phyloP scores from a whole-genome alignment of 2,888 invertebrate genomes.

The Catocala sponsa region DNA sequence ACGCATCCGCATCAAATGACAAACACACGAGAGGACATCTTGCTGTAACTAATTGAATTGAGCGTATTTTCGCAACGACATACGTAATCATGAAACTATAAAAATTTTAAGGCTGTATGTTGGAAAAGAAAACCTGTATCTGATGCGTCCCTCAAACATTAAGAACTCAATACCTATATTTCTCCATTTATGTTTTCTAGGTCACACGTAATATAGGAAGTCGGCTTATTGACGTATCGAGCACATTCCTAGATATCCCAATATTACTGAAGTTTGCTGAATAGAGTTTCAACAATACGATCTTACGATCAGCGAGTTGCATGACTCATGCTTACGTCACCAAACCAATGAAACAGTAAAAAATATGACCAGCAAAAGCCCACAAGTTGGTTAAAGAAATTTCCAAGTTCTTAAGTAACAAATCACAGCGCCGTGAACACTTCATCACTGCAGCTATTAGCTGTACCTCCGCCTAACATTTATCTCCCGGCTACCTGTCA shows the following conservation, averaged over 20 bases:
- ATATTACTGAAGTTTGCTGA: too few species aligned
- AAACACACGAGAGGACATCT: constrained; percentile 8
- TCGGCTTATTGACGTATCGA: too few species aligned
- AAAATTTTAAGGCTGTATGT: not conserved
- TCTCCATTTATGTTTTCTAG: too few species aligned
- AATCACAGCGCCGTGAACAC: constrained; percentile 41
- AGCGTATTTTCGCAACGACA: not conserved
- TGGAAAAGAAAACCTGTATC: too few species aligned
- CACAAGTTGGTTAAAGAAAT: constrained; percentile 5
- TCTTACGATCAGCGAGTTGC: too few species aligned
- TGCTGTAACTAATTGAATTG: constrained; percentile 2
- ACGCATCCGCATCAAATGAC: constrained; percentile 27
- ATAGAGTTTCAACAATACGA: too few species aligned
- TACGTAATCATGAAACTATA: not conserved
- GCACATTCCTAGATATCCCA: too few species aligned
- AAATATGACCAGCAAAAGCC: constrained; percentile 9
- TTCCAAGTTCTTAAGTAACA: constrained; percentile 20
- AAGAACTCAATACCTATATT: too few species aligned
- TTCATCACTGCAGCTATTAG: constrained; percentile 48
- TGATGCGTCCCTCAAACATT: too few species aligned
- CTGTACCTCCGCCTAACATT: constrained; percentile 44
- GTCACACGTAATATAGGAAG: too few species aligned
- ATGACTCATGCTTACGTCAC: too few species aligned
- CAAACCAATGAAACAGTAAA: not conserved
- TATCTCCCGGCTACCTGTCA: constrained; percentile 54